Base-by-base conservation (phyloP, 2,888 invertebrate species). In the Agrochola lychnidis region DNA sequence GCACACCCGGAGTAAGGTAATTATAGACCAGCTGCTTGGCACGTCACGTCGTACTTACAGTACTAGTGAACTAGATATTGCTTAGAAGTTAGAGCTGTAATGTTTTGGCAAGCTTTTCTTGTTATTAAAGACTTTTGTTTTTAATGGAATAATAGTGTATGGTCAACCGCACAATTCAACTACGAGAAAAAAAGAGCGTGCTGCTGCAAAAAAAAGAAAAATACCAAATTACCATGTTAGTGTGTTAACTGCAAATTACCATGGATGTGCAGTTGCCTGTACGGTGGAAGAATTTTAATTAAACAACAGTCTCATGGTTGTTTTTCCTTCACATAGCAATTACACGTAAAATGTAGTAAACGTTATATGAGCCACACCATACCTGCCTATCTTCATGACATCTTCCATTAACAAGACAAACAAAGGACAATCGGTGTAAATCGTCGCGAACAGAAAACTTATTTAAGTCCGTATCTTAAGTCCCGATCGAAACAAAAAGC, bases 21-120 rank as follows among this genome's bases (percentile, higher is more conserved):
- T 91, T 89, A 91, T 79, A 75, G 84, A 87, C 85, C 86, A 81
- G 84, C 87, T 89, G 87, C 86, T 89, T 86, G 87, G 87, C 87
- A 88, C 88, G 82, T 86, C 87, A 82, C 83, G 71, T 73, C 59
- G 73, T 70, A 75, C 73, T 81, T 74, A 79, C 69, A 70, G 61
- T 82, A 73, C 70, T 62, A 78, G 69, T 70, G 75, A 84, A 77
- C 79, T 83, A 62, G 76, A 70, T 84, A 73, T 78, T 76, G 75
- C 56, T 78, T 71, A 64, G 64, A 56, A 66, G 7, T 76, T 71
- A 75, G 51, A 69, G 40, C 40, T 80, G 25, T 63, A 56, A 57
- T 61, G 56, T 73, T 79, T 81, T 79, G 72, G 71, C 72, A 75
- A 72, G 48, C 40, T 48, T 70, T 66, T 74, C 68, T 71, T 63